A percentile compares a stretch with the other conserved stretches of the same genome.
Conservation (phyloP, 1,140 invertebrate species). For the Tetramorium alpestre region DNA sequence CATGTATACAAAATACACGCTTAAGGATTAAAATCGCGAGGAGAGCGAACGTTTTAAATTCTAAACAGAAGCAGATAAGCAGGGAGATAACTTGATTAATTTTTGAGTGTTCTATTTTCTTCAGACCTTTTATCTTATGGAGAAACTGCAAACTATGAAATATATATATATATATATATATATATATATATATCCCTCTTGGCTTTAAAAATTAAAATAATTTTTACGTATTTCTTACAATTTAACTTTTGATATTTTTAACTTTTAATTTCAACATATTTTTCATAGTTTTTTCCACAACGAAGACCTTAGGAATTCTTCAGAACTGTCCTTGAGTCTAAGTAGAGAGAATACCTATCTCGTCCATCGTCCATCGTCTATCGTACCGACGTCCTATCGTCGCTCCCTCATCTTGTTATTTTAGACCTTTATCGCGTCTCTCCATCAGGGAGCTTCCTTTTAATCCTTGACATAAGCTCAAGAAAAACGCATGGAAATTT, state of each 20-base stretch:
- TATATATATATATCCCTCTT: not conserved
- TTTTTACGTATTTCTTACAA: not conserved
- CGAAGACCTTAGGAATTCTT: slow-evolving; percentile 16
- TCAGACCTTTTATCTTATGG: not conserved
- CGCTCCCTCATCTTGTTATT: slow-evolving; percentile 50
- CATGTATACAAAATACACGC: not conserved
- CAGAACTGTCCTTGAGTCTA: slow-evolving; percentile 47
- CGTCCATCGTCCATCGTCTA: slow-evolving; percentile 8
- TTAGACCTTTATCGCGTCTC: slow-evolving; percentile 45
- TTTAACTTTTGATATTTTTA: not conserved
- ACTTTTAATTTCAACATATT: not conserved
- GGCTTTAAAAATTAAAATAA: not conserved
- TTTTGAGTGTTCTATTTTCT: not conserved
- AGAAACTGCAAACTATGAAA: not conserved
- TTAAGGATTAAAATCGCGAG: not conserved
- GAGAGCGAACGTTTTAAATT: not conserved
- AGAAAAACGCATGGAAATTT: slow-evolving; percentile 13
- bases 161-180: not conserved
- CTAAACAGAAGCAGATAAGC: not conserved
- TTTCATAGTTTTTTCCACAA: not conserved
- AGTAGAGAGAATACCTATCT: slow-evolving; percentile 43
- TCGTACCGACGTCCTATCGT: slow-evolving; percentile 1
- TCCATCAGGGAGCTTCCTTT: slow-evolving; percentile 5
- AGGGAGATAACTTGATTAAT: not conserved
- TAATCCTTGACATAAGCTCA: slow-evolving; percentile 21